Base-by-base conservation (phyloP, 2,113 vertebrate genomes). In the Cygnus buccinator region DNA sequence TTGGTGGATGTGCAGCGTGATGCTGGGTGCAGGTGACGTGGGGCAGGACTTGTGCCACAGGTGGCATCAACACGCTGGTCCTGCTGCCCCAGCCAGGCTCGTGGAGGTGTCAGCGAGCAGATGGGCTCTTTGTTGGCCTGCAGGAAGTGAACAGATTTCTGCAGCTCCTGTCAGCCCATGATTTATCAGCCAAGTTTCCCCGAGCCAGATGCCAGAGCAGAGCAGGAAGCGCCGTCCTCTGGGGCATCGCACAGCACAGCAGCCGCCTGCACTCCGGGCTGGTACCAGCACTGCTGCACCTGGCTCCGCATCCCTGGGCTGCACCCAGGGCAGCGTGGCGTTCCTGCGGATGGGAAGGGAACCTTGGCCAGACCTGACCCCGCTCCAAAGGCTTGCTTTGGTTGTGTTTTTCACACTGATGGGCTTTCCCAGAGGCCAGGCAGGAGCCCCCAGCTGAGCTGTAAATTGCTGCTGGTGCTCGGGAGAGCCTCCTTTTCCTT, bases 91-190 rank as follows among this genome's bases (percentile, higher is more conserved):
- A 0, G 48, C 50, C 50, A 23, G 50, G 50, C 50, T 52, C 50
- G 13, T 25, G 23, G 21, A 75, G 41, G 11, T 71, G 78, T 41
- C 0, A 1, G 25, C 43, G 58, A 72, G 43, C 26, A 75, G 39
- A 29, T 7, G 11, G 65, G 44, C 33, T 19, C 48, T 55, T 39
- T 8, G 29, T 39, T 17, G 10, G 97, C 94, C 97, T 93, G 94
- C 88, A 96, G 98, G 97, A 98, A 98, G 95, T 97, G 95, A 96
- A 96, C 97, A 78, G 93, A 94, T 98, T 97, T 97, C 98, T 97
- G 96, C 96, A 89, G 95, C 97, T 84, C 86, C 46, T 85, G 97
- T 97, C 95, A 96, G 94, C 92, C 94, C 73, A 28, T 97, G 97
- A 97, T 98, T 95, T 93, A 98, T 97, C 86, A 48, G 73, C 87